Evolutionary conservation across 2,113 vertebrate genomes (phyloP), one percentile per base, ranked within the genome.

Genomic region (Argyrosomus japonicus): DNA sequence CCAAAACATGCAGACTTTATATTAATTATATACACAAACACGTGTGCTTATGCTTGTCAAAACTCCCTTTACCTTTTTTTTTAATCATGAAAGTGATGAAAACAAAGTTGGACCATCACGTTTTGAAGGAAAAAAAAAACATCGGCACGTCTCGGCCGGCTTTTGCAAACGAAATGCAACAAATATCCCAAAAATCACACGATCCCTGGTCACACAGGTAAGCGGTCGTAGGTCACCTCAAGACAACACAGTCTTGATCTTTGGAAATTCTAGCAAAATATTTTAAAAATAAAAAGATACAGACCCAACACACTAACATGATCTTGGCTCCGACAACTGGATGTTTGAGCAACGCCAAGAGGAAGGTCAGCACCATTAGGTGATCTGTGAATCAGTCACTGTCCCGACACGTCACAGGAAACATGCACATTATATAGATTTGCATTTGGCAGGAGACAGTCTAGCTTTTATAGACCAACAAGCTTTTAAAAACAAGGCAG

Each of bases 231-330:
- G 45, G 67, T 72, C 25, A n/a, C 72, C 75, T 85, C 48, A 71
- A 57, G 83, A 81, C 18, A 82, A 85, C 19, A 79, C 45, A 76
- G 79, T 79, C 68, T 79, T 76, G 21, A 73, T 76, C 84, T 93
- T 94, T 94, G 91, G 92, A 79, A 86, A 54, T 62, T 84, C 89
- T 91, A 93, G 89, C 89, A 69, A 87, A 70, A 54, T 29, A 53
- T 79, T 23, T 5, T 32, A 1, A 18, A 12, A 48, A 43, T 58
- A 27, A 43, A 40, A 40, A 40, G 36, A 40, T 9, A 40, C 13
- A 60, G 40, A 43, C 11, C 27, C 10, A 60, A 73, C 40, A 61
- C 50, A 18, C 40, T 13, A 6, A 53, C 3, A 43, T 53, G 29
- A 75, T 73, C 17, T 73, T 68, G 58, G 77, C 81, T 78, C 71